A percentile compares a stretch with the other conserved stretches of the same genome.
phyloP scores from a whole-genome alignment of 2,797 vertebrate genomes.

The Lates japonicus region DNA sequence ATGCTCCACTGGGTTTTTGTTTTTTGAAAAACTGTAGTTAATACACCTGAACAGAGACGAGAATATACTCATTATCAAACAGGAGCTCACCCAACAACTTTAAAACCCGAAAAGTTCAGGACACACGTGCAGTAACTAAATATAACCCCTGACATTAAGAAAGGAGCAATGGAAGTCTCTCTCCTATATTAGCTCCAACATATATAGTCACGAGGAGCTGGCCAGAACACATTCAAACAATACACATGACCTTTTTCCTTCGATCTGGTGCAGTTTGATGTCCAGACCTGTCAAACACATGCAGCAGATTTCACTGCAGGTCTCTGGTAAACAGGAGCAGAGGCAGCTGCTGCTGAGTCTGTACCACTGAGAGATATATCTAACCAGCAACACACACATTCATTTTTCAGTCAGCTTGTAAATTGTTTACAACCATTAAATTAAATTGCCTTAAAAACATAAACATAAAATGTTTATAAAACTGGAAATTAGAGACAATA shows the following conservation, averaged over 20 bases:
- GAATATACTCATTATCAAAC: neutral
- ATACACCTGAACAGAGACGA: constrained; percentile 4
- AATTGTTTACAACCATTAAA: neutral
- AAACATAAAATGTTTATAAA: neutral
- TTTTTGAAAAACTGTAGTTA: neutral
- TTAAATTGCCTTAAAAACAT: neutral
- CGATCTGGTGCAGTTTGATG: neutral
- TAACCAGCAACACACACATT: neutral
- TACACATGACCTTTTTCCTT: neutral
- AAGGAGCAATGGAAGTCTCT: neutral
- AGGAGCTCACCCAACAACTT: neutral
- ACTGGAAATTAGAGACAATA: neutral
- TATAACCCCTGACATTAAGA: neutral
- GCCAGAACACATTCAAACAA: neutral
- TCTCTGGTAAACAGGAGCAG: neutral
- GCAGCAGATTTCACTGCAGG: neutral
- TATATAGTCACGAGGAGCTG: neutral
- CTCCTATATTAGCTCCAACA: too few species aligned
- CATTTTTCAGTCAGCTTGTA: neutral
- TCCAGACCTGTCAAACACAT: neutral
- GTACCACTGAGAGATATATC: neutral
- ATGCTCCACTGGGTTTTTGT: neutral
- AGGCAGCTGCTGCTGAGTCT: constrained; percentile 1
- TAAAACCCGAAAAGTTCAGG: neutral
- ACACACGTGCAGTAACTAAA: neutral